Conservation (phyloP, 1,140 invertebrate genomes). For the Heliconius hewitsoni region DNA sequence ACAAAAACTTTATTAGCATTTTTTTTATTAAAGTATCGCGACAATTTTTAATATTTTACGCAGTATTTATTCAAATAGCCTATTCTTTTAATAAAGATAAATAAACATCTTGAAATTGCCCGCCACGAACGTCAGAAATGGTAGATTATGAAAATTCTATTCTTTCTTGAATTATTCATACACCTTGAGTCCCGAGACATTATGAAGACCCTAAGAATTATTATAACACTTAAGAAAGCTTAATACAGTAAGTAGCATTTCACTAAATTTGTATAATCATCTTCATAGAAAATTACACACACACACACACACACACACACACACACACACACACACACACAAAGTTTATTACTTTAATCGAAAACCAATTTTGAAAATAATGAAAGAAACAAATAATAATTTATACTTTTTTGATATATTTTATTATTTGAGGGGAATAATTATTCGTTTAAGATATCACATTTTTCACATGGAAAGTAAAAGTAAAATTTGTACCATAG, state of each 20-base stretch:
- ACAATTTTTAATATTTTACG: background rate
- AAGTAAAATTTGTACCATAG: too few relatives aligned
- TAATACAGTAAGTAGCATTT: background rate
- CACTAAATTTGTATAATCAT: background rate
- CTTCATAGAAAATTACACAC: background rate
- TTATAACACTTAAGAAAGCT: slow-evolving; percentile 13
- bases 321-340: background rate
- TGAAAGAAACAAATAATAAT: too few relatives aligned
- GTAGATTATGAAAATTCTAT: slow-evolving; percentile 18
- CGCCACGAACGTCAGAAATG: slow-evolving; percentile 6
- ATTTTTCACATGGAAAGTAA: too few relatives aligned
- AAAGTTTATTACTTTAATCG: background rate
- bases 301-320: background rate
- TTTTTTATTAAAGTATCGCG: too few relatives aligned
- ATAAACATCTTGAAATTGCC: slow-evolving; percentile 13
- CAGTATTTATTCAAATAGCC: background rate
- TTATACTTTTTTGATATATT: too few relatives aligned
- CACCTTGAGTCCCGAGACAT: slow-evolving; percentile 1
- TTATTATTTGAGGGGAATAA: too few relatives aligned
- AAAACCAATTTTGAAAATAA: background rate
- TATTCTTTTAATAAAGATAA: slow-evolving; percentile 7
- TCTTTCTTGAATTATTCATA: slow-evolving; percentile 17
- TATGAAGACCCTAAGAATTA: slow-evolving; percentile 15
- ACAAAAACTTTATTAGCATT: too few relatives aligned
- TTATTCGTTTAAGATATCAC: too few relatives aligned